Base-by-base conservation (phyloP, 2,888 invertebrate species). In the Epiblema foenella region DNA sequence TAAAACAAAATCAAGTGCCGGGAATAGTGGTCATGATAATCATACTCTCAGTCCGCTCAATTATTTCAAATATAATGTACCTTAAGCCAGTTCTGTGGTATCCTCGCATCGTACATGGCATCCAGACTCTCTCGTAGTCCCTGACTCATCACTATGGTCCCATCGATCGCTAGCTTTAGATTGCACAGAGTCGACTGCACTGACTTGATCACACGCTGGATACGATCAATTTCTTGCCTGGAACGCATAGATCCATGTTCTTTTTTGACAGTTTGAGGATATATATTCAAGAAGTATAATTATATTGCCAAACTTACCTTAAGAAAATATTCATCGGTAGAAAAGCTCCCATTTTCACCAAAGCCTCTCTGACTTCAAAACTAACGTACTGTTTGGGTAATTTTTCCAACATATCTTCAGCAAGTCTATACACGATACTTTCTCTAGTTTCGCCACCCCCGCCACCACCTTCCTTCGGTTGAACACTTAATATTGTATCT, bases 71-170 rank as follows among this genome's bases (percentile, higher is more conserved):
- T 1, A 46, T 0, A 5, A 49, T 33, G 10, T 24, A 96, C 97
- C 95, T 98, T 98, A 81, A 96, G 95, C 99, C 99, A 99, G 73
- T 95, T 95, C 73, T 96, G 96, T 0, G 99, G 99, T 76, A 99
- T 97, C 74, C 98, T 95, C 1, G 99, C 99, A 86, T 99, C 99
- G 84, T 98, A 99, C 98, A 99, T 99, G 15, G 98, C 97, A 86
- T 99, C 98, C 46, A 99, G 91, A 0, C 98, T 97, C 78, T 97
- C 97, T 73, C 97, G 94, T 39, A 99, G 93, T 24, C 95, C 96
- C 83, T 98, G 98, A 82, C 98, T 98, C 99, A 99, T 99, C 33
- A 99, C 97, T 78, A 99, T 99, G 0, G 98, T 99, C 42, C 99
- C 99, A 82, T 99, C 99, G 75, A 99, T 99, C 15, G 99, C 99